Evolutionary conservation across 2,113 vertebrate genomes (phyloP).

Genomic region (Furnarius figulus): DNA sequence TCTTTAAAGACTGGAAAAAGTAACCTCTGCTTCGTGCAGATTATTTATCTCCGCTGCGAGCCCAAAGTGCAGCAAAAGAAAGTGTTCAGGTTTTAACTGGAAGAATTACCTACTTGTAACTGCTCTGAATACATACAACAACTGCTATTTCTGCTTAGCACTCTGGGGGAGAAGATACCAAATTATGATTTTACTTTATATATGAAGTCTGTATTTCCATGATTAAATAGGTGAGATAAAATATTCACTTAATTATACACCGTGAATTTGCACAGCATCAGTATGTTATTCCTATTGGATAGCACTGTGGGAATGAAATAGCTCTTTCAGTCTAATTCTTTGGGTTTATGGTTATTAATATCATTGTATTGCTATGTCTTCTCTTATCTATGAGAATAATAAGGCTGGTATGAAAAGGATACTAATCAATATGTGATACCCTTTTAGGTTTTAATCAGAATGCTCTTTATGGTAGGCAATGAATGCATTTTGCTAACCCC

Average conservation of each 20-base stretch:
- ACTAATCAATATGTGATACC: neutral
- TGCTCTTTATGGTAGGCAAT: neutral
- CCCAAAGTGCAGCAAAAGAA: neutral
- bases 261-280: neutral
- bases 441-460: neutral
- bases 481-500: neutral
- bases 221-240: neutral
- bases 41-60: neutral
- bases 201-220: neutral
- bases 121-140: neutral
- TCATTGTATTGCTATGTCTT: neutral
- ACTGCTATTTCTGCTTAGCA: neutral
- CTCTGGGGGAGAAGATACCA: neutral
- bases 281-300: neutral
- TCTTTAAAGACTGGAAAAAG: neutral
- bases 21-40: neutral
- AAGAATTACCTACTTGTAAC: neutral
- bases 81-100: neutral
- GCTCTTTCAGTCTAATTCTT: neutral
- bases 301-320: neutral
- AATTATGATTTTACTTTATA: neutral
- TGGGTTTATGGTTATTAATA: neutral
- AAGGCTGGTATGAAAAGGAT: neutral
- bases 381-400: neutral
- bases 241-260: neutral